A percentile compares a stretch with the other conserved stretches of the same genome.
Evolutionary conservation across 37 sponge, comb jelly and placozoan species (phyloP).

Genomic region (Beroe ovata): DNA sequence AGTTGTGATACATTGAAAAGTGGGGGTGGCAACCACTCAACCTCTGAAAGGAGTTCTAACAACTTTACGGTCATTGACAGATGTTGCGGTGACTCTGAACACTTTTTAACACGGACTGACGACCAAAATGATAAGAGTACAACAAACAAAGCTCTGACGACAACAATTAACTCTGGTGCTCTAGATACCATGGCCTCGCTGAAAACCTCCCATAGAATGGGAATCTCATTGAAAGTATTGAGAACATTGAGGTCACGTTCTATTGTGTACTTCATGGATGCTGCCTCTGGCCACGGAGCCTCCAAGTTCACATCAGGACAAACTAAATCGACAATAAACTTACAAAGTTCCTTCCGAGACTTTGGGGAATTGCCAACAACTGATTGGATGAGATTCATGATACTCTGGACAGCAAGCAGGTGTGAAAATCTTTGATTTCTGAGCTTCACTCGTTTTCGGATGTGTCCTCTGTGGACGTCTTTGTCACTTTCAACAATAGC

Average conservation of each 20-base stretch:
- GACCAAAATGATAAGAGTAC: slow-evolving; percentile 51
- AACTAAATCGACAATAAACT: slow-evolving; percentile 18
- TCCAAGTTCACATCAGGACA: slow-evolving; percentile 63
- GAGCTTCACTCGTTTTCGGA: not conserved
- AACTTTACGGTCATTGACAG: not conserved
- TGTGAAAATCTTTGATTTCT: not conserved
- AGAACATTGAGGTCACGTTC: slow-evolving; percentile 49
- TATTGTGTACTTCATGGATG: slow-evolving; percentile 4
- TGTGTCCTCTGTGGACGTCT: slow-evolving; percentile 2
- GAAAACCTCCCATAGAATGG: slow-evolving; percentile 49
- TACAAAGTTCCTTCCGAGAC: not conserved
- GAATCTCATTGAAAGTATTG: not conserved
- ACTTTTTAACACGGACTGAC: not conserved
- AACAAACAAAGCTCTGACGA: slow-evolving; percentile 19
- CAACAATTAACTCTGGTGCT: slow-evolving; percentile 1
- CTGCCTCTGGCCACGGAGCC: slow-evolving; percentile 51
- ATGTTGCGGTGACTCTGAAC: slow-evolving; percentile 6
- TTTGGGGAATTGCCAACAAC: slow-evolving; percentile 20
- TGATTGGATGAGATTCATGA: slow-evolving; percentile 6
- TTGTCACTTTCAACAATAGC: slow-evolving; percentile 38
- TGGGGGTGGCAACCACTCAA: slow-evolving; percentile 44
- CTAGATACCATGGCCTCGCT: not conserved
- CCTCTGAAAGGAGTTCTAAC: not conserved
- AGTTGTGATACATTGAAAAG: slow-evolving; percentile 43
- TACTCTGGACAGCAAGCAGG: slow-evolving; percentile 20